These are phyloP conservation scores for Pachydiplax longipennis DNA, from an alignment of 2,888 invertebrate genomes.

Conservation along the genomic window DNA sequence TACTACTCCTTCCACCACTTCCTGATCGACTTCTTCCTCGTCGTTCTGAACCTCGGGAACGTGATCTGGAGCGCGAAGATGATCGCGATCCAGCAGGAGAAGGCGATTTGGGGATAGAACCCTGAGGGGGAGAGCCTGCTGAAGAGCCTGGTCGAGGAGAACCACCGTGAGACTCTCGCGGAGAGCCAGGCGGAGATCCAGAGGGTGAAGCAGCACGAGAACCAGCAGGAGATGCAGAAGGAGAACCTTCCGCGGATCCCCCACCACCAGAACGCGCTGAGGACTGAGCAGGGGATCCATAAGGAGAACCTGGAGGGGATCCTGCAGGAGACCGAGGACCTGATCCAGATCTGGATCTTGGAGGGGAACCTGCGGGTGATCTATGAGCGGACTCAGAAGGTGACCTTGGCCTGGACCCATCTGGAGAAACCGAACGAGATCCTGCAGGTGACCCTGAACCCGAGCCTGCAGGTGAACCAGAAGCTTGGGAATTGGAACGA, in stretches of 20 bases:
- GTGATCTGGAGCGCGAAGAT: constrained; percentile 60
- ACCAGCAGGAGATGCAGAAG: constrained; percentile 47
- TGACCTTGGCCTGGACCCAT: neutral
- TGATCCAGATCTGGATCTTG: neutral
- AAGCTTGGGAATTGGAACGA: neutral
- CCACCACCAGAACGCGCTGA: constrained; percentile 21
- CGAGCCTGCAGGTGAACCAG: neutral
- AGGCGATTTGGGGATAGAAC: constrained; percentile 59
- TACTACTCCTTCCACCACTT: constrained; percentile 47
- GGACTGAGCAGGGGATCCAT: neutral
- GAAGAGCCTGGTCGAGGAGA: constrained; percentile 63
- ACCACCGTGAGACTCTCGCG: constrained; percentile 56
- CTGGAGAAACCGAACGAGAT: neutral
- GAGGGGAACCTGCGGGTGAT: neutral
- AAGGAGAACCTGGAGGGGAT: neutral
- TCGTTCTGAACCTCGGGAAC: constrained; percentile 51
- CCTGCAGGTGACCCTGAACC: neutral
- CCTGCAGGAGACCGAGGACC: neutral
- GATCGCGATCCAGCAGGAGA: constrained; percentile 61
- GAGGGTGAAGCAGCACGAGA: constrained; percentile 59
- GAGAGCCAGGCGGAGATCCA: constrained; percentile 56
- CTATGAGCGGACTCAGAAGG: neutral
- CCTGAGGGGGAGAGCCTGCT: constrained; percentile 60
- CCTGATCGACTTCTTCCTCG: constrained; percentile 48
- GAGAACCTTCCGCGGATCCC: constrained; percentile 50